These are phyloP conservation scores for Andricus curvator DNA, from an alignment of 2,888 invertebrate species.

Conservation along the genomic window DNA sequence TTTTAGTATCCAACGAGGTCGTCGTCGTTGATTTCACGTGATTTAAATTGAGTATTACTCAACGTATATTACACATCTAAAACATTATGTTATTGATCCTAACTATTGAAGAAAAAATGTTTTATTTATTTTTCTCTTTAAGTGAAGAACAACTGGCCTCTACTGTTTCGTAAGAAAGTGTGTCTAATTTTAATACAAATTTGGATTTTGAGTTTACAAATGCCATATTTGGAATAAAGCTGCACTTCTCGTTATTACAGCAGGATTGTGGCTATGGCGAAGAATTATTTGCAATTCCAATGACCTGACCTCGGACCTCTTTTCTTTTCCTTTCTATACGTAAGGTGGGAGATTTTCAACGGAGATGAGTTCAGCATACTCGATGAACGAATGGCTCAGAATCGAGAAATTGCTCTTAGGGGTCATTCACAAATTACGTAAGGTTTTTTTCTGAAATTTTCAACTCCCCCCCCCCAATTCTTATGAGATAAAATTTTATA, in stretches of 20 bases:
- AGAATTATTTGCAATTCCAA: conserved; percentile 7
- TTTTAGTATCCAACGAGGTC: neutral
- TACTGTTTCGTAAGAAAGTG: neutral
- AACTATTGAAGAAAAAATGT: neutral
- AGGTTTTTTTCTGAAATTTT: too few species aligned
- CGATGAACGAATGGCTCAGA: neutral
- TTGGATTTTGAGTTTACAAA: neutral
- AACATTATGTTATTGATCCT: conserved; percentile 7
- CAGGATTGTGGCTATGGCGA: neutral
- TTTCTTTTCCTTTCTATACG: neutral
- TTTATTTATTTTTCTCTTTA: neutral
- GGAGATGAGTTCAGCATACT: conserved; percentile 6
- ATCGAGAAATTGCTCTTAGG: neutral
- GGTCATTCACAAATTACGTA: too few species aligned
- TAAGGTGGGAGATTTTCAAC: neutral
- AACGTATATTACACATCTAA: neutral
- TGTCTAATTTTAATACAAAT: neutral
- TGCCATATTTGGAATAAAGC: neutral
- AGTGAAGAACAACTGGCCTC: neutral
- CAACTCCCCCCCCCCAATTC: too few species aligned
- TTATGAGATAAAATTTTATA: too few species aligned
- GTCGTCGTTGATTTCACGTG: neutral
- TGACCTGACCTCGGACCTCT: neutral
- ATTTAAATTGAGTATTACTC: neutral
- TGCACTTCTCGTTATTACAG: neutral